phyloP scores from a whole-genome alignment of 2,113 vertebrate genomes.

The Gymnorhina tibicen region DNA sequence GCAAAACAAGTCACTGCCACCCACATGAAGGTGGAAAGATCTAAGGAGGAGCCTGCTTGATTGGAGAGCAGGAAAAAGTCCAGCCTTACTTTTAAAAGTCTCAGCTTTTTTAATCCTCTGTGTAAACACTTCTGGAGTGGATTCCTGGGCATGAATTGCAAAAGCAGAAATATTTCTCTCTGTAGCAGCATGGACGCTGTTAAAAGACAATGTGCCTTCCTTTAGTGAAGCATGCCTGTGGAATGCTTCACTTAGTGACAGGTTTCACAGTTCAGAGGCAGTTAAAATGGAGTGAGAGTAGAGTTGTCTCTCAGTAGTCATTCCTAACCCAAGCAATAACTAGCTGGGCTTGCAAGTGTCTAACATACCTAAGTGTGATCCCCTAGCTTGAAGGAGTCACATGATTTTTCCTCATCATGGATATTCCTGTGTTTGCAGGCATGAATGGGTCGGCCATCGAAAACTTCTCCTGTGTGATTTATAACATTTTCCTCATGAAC shows the following conservation, averaged over 20 bases:
- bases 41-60: background rate
- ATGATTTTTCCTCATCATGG: accelerated
- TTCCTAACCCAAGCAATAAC: background rate
- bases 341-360: background rate
- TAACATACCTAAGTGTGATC: background rate
- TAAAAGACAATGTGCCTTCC: background rate
- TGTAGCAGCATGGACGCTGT: background rate
- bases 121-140: background rate
- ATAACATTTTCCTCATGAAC: constrained; percentile 50
- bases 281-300: background rate
- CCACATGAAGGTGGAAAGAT: background rate
- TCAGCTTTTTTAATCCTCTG: background rate
- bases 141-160: background rate
- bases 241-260: background rate
- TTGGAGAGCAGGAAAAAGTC: background rate
- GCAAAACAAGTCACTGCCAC: background rate
- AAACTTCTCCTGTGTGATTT: constrained; percentile 64
- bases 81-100: background rate
- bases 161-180: background rate
- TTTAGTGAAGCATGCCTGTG: background rate
- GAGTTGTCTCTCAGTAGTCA: background rate
- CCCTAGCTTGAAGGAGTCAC: background rate
- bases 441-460: background rate
- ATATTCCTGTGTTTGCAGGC: constrained; percentile 13
- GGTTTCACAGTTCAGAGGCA: background rate